These are phyloP conservation scores for Rhynchophorus ferrugineus DNA, from an alignment of 1,140 invertebrate species.

Conservation along the genomic window DNA sequence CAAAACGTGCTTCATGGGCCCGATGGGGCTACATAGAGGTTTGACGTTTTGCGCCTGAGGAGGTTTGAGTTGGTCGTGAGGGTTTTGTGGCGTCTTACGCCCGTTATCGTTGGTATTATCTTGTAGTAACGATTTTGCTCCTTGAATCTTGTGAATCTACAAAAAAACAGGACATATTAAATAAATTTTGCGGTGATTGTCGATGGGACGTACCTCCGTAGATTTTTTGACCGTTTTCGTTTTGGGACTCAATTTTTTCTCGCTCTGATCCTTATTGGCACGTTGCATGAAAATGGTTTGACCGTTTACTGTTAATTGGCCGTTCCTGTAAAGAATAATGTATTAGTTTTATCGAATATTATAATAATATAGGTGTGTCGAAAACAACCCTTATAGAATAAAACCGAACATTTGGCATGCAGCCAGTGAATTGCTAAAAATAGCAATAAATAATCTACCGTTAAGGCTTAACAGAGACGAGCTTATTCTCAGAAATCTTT, in stretches of 20 bases:
- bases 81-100: slow-evolving; percentile 6
- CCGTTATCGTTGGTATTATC: slow-evolving; percentile 17
- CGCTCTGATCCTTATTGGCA: slow-evolving; percentile 31
- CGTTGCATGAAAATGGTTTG: slow-evolving; percentile 41
- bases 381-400: no score
- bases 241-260: slow-evolving; percentile 38
- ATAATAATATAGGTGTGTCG: no score
- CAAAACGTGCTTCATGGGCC: slow-evolving; percentile 23
- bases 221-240: slow-evolving; percentile 34
- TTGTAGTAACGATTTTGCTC: slow-evolving; percentile 23
- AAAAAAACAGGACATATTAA: background rate
- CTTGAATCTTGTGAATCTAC: slow-evolving; percentile 21
- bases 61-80: slow-evolving; percentile 18
- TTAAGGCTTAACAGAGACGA: no score
- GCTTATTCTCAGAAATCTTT: no score
- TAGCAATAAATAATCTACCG: no score
- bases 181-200: background rate
- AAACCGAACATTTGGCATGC: no score
- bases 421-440: no score
- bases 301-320: slow-evolving; percentile 40
- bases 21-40: slow-evolving; percentile 21
- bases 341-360: no score
- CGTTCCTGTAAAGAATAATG: slow-evolving; percentile 23
- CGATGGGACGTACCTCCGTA: slow-evolving; percentile 10
- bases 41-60: slow-evolving; percentile 16